Conservation (phyloP, 2,888 invertebrate genomes). For the Clepsis dumicolana region DNA sequence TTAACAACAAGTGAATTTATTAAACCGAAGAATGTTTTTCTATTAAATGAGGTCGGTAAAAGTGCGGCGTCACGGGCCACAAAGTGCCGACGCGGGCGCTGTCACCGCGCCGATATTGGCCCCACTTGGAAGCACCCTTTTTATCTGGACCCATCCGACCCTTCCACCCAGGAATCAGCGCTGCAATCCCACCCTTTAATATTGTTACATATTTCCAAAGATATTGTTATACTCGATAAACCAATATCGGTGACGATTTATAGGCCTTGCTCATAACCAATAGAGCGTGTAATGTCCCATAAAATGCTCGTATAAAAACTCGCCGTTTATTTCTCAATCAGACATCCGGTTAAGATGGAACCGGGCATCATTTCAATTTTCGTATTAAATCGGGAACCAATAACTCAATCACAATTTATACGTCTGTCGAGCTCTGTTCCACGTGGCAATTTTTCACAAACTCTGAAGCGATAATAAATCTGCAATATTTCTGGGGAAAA, state of each 20-base stretch:
- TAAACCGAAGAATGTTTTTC: constrained; percentile 41
- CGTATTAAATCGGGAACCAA: constrained; percentile 48
- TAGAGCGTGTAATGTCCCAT: constrained; percentile 52
- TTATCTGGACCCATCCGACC: constrained; percentile 72
- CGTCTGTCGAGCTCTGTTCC: constrained; percentile 50
- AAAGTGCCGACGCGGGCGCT: constrained; percentile 51
- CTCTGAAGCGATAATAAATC: constrained; percentile 55
- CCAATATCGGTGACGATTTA: constrained; percentile 57
- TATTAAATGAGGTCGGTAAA: constrained; percentile 44
- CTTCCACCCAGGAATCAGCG: constrained; percentile 73
- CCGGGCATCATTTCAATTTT: constrained; percentile 46
- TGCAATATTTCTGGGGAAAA: constrained; percentile 48
- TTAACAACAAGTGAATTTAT: constrained; percentile 36
- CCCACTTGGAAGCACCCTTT: constrained; percentile 68
- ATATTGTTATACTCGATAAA: constrained; percentile 48
- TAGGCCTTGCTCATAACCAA: constrained; percentile 52
- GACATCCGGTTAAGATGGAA: constrained; percentile 24
- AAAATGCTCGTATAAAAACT: constrained; percentile 45
- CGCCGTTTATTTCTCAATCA: constrained; percentile 38
- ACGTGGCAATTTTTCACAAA: constrained; percentile 56
- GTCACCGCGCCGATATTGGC: constrained; percentile 68
- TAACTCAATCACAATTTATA: constrained; percentile 52
- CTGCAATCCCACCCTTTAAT: constrained; percentile 66
- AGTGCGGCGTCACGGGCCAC: constrained; percentile 47
- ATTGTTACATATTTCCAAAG: constrained; percentile 65